Percentiles rank a stretch among this genome's conserved stretches.
Conservation (phyloP, 2,888 invertebrate genomes). For the Margaritifera margaritifera region DNA sequence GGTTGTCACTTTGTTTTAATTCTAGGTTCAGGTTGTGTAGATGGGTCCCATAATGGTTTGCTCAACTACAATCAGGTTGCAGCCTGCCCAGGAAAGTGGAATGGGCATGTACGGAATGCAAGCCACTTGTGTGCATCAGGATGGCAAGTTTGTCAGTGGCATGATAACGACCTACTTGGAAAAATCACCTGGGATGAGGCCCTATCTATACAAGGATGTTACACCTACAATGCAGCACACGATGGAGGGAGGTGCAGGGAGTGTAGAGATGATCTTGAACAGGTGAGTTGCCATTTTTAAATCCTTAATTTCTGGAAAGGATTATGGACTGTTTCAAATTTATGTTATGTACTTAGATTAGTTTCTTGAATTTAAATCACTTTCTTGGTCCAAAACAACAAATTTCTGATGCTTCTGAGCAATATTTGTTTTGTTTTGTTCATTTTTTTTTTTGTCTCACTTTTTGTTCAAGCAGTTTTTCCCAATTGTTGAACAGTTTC, state of each 20-base stretch:
- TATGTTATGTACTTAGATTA: too few relatives aligned
- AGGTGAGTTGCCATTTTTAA: conserved; percentile 43
- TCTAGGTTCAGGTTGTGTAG: conserved; percentile 60
- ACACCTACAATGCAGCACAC: conserved; percentile 68
- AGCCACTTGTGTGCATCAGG: conserved; percentile 59
- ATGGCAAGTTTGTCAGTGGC: conserved; percentile 65
- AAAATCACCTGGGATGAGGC: conserved; percentile 64
- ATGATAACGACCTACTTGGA: conserved; percentile 45
- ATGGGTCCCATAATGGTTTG: conserved; percentile 52
- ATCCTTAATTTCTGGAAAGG: too few relatives aligned
- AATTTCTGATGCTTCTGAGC: too few relatives aligned
- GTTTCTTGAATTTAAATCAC: too few relatives aligned
- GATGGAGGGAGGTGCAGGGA: conserved; percentile 66
- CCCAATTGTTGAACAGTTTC: too few relatives aligned
- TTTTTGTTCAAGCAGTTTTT: too few relatives aligned
- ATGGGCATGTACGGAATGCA: conserved; percentile 63
- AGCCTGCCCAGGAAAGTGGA: conserved; percentile 63
- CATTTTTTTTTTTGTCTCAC: too few relatives aligned
- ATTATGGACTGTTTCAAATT: too few relatives aligned
- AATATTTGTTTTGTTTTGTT: too few relatives aligned
- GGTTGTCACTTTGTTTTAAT: neutral
- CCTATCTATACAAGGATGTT: conserved; percentile 61
- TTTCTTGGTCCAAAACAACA: too few relatives aligned
- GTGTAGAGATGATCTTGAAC: conserved; percentile 56
- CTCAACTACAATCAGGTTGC: conserved; percentile 45